Conservation (phyloP, 1,140 invertebrate genomes). For the Thalassaphorura encarpata region DNA sequence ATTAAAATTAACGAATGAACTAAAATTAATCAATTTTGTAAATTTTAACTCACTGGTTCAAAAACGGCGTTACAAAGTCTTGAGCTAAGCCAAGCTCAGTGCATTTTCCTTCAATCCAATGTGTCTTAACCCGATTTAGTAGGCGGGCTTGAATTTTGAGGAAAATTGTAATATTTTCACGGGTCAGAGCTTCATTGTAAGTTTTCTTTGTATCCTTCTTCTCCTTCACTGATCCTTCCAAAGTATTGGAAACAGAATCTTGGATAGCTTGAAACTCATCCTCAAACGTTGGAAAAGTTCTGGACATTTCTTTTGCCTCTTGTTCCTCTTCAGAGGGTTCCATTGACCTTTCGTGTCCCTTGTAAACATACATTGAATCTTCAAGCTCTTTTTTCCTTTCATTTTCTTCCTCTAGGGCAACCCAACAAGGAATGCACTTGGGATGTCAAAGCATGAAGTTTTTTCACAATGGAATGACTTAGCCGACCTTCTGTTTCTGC, state of each 20-base stretch:
- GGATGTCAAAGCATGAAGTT: conserved; percentile 44
- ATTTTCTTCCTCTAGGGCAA: conserved; percentile 48
- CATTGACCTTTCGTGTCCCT: conserved; percentile 43
- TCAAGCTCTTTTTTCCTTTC: conserved; percentile 56
- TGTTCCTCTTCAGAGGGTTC: conserved; percentile 61
- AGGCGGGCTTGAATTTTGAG: conserved; percentile 8
- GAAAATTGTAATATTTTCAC: conserved; percentile 18
- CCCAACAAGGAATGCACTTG: conserved; percentile 55
- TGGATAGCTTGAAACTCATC: conserved; percentile 48
- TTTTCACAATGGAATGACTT: conserved; percentile 8
- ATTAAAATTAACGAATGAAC: conserved; percentile 3
- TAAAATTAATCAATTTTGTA: not conserved
- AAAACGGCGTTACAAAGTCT: conserved; percentile 28
- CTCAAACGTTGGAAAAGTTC: conserved; percentile 64
- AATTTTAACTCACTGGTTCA: conserved; percentile 16
- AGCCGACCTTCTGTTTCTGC: conserved; percentile 23
- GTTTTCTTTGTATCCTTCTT: not conserved
- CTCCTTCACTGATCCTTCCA: not conserved
- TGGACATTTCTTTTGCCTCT: conserved; percentile 54
- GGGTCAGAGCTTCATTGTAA: conserved; percentile 3
- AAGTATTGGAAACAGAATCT: conserved; percentile 38
- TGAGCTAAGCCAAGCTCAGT: not conserved
- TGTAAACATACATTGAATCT: conserved; percentile 70
- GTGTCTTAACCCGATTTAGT: conserved; percentile 14
- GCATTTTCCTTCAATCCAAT: conserved; percentile 7